phyloP scores from a whole-genome alignment of 2,888 invertebrate species.

The Cantharis flavilabris region DNA sequence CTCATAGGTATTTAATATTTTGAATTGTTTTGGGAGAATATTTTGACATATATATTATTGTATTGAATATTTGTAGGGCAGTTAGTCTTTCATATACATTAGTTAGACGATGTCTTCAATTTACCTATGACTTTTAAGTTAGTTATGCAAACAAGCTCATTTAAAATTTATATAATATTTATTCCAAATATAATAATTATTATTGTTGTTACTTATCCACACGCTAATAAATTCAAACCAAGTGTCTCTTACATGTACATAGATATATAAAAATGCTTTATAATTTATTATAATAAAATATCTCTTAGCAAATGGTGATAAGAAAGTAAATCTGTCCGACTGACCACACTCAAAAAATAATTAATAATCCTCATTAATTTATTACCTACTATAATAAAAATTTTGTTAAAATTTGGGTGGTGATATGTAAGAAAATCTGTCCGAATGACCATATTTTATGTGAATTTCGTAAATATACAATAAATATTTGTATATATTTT shows the following conservation, averaged over 20 bases:
- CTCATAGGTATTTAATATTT: neutral
- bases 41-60: neutral
- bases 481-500: constrained; percentile 35
- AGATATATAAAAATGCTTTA: constrained; percentile 1
- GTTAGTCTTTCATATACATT: neutral
- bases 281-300: constrained; percentile 21
- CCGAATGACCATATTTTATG: neutral
- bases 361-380: constrained; percentile 5
- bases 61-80: neutral
- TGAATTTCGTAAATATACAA: neutral
- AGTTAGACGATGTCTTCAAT: neutral
- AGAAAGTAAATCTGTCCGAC: constrained; percentile 28
- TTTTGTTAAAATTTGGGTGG: neutral
- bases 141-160: neutral
- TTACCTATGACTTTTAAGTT: neutral
- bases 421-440: neutral
- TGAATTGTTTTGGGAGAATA: neutral
- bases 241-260: constrained; percentile 19
- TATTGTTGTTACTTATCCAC: neutral
- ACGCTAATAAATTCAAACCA: neutral
- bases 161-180: neutral
- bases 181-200: neutral
- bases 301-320: constrained; percentile 23
- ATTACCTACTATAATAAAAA: neutral
- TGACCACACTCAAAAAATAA: constrained; percentile 26